Conservation (phyloP, 2,888 invertebrate genomes). For the Sphaeridia pumilis region DNA sequence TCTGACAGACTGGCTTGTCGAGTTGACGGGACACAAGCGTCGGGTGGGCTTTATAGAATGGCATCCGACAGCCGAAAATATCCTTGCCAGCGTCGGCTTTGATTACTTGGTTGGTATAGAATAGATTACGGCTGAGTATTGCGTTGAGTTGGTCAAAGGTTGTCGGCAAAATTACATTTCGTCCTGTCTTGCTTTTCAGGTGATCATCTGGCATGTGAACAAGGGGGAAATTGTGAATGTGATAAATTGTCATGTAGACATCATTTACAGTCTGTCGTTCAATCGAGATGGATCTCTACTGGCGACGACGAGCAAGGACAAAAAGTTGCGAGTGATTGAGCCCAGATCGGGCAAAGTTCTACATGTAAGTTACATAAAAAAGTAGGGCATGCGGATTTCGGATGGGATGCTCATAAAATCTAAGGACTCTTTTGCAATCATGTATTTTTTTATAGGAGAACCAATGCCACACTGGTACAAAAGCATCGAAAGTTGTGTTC, state of each 20-base stretch:
- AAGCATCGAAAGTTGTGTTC: slow-evolving; percentile 73
- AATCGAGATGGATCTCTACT: slow-evolving; percentile 81
- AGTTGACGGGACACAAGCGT: slow-evolving; percentile 78
- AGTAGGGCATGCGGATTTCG: no score
- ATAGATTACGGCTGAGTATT: no score
- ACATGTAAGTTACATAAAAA: slow-evolving; percentile 62
- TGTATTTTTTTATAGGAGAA: slow-evolving; percentile 65
- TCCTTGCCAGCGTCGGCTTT: slow-evolving; percentile 79
- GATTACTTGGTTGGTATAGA: slow-evolving; percentile 56
- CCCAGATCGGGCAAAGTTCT: slow-evolving; percentile 72
- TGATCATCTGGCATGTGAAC: slow-evolving; percentile 86
- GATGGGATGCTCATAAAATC: not conserved
- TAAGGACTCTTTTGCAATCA: no score
- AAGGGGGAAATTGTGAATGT: slow-evolving; percentile 73
- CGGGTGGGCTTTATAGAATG: slow-evolving; percentile 82
- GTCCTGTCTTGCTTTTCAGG: slow-evolving; percentile 45
- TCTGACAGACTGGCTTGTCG: slow-evolving; percentile 73
- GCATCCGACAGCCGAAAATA: slow-evolving; percentile 86
- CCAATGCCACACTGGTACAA: slow-evolving; percentile 73
- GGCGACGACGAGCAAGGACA: slow-evolving; percentile 88
- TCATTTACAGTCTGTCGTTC: slow-evolving; percentile 78
- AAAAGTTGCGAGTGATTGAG: slow-evolving; percentile 76
- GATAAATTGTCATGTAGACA: slow-evolving; percentile 77
- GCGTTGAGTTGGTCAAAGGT: no score
- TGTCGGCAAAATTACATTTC: no score